A percentile compares a stretch with the other conserved stretches of the same genome.
phyloP scores from a whole-genome alignment of 2,797 vertebrate genomes.

The Gambelia wislizenii region DNA sequence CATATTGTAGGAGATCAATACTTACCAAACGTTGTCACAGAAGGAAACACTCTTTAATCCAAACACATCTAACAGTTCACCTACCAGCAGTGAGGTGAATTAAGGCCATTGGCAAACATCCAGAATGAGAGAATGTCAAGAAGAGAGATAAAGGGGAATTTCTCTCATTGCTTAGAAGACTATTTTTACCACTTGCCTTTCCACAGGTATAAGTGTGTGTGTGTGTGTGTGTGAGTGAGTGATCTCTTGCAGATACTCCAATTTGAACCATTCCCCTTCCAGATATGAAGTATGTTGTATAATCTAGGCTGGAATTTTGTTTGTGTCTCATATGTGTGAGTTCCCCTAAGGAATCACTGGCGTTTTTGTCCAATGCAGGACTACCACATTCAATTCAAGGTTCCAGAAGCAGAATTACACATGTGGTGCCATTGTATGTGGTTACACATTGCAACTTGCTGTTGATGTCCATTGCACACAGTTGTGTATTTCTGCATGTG shows the following conservation, averaged over 20 bases:
- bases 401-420: no score
- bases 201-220: no score
- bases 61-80: neutral
- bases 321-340: no score
- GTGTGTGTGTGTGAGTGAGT: no score
- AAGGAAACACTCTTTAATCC: slow-evolving; percentile 20
- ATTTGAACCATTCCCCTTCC: neutral
- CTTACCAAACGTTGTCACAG: neutral
- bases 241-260: no score
- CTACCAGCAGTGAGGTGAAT: slow-evolving; percentile 2
- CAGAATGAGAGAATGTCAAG: neutral
- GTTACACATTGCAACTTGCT: no score
- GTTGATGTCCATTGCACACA: no score
- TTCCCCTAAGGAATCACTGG: no score
- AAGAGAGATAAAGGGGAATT: neutral
- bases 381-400: no score
- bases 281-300: neutral
- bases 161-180: neutral
- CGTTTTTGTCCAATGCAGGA: no score
- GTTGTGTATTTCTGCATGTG: no score
- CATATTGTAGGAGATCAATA: slow-evolving; percentile 1
- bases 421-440: no score
- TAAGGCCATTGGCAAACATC: neutral
- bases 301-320: neutral
- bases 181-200: neutral